Conservation (phyloP, 30 jellyfish, hydroid and myxozoan genomes). For the Nemopilema nomurai region DNA sequence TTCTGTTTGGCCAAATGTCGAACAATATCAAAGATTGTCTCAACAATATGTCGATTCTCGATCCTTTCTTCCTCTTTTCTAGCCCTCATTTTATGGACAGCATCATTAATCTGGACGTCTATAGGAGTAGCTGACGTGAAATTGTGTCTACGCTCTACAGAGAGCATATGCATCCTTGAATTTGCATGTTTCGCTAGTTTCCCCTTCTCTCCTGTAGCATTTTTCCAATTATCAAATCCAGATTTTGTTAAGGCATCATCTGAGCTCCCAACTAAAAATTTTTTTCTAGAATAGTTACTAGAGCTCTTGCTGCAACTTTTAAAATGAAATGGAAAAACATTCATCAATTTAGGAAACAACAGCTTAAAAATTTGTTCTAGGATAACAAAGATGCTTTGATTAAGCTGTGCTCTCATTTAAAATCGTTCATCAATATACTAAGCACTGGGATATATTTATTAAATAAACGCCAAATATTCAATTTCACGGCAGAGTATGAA, state of each 20-base stretch:
- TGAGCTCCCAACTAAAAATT: background rate
- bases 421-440: background rate
- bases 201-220: conserved; percentile 37
- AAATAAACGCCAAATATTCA: background rate
- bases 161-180: conserved; percentile 40
- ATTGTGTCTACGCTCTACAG: conserved; percentile 29
- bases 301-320: conserved; percentile 14
- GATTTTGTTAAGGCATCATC: conserved; percentile 35
- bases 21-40: conserved; percentile 24
- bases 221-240: conserved; percentile 40
- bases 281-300: conserved; percentile 2
- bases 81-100: too few relatives aligned
- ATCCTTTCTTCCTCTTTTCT: too few relatives aligned
- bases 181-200: conserved; percentile 36
- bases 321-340: conserved; percentile 1
- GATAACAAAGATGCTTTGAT: background rate
- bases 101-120: too few relatives aligned
- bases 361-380: background rate
- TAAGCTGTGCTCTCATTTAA: background rate
- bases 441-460: background rate
- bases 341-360: background rate
- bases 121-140: conserved; percentile 23
- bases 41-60: conserved; percentile 40
- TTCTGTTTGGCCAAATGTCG: too few relatives aligned
- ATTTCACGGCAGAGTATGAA: background rate